Evolutionary conservation across 1,140 invertebrate genomes (phyloP), one percentile per base, ranked within the genome.

Genomic region (Pachypsylla venusta): DNA sequence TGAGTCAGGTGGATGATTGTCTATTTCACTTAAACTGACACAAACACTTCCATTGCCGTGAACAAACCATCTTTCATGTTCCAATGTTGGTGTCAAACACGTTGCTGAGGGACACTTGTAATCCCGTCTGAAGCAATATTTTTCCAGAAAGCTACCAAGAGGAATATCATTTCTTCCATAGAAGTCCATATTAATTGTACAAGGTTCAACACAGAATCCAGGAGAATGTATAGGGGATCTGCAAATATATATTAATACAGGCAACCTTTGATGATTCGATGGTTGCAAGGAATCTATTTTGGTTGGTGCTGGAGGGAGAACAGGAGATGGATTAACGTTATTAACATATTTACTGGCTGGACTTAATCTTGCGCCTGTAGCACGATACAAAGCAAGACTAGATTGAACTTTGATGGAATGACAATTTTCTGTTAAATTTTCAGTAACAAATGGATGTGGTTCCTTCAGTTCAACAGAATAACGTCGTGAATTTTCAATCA

Each of bases 81-180:
- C 84, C 27, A 88, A 74, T 79, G 97, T 93, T 1, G 90, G 81
- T 3, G 85, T 80, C 26, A 83, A 80, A 72, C 93, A 97, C 26
- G 74, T 73, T 63, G 78, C 73, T 0, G 85, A 87, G 0, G 87
- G 86, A 69, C 95, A 98, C 26, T 80, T 80, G 68, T 92, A 93
- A 1, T 84, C 80, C 14, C 78, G 75, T 61, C 84, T 80, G 67
- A 94, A 89, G 71, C 93, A 98, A 69, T 94, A 96, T 54, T 85
- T 78, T 70, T 95, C 89, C 1, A 99, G 74, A 71, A 98, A 99
- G 61, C 83, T 84, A 39, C 94, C 96, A 2, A 99, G 70, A 2
- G 93, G 86, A 60, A 98, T 95, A 70, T 99, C 96, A 67, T 94
- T 90, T 16, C 81, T 76, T 0, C 90, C 91, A 71, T 98, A 98